A percentile compares a stretch with the other conserved stretches of the same genome.
Evolutionary conservation across 1,140 invertebrate species (phyloP).

Genomic region (Lanistes nyassanus): DNA sequence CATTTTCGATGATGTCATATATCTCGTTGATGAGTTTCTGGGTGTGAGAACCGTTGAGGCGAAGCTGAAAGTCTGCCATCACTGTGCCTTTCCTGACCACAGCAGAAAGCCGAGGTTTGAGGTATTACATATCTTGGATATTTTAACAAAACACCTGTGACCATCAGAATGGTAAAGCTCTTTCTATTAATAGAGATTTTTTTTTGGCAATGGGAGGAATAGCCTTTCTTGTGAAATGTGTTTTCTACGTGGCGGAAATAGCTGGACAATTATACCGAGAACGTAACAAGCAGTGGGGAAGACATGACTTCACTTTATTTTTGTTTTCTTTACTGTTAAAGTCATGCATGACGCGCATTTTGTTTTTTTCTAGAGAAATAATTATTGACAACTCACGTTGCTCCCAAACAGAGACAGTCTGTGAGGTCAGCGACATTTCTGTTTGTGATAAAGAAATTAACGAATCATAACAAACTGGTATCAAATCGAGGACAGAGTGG

Average conservation of each 20-base stretch:
- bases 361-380: not conserved
- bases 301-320: not conserved
- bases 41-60: conserved; percentile 17
- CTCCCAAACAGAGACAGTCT: conserved; percentile 12
- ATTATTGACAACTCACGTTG: not conserved
- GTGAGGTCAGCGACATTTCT: conserved; percentile 10
- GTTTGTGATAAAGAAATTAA: not conserved
- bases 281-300: not conserved
- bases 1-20: conserved; percentile 24
- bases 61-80: conserved; percentile 21
- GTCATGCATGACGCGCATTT: not conserved
- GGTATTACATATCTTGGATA: too few species aligned
- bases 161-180: too few species aligned
- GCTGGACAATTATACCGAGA: not conserved
- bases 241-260: too few species aligned
- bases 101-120: not conserved
- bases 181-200: too few species aligned
- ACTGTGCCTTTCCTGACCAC: conserved; percentile 24
- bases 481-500: too few species aligned
- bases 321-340: not conserved
- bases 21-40: conserved; percentile 15
- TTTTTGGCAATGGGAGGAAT: too few species aligned
- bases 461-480: too few species aligned
- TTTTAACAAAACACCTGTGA: too few species aligned
- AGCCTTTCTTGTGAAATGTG: too few species aligned